Evolutionary conservation across 2,888 invertebrate genomes (phyloP).

Genomic region (Iphiclides podalirius): DNA sequence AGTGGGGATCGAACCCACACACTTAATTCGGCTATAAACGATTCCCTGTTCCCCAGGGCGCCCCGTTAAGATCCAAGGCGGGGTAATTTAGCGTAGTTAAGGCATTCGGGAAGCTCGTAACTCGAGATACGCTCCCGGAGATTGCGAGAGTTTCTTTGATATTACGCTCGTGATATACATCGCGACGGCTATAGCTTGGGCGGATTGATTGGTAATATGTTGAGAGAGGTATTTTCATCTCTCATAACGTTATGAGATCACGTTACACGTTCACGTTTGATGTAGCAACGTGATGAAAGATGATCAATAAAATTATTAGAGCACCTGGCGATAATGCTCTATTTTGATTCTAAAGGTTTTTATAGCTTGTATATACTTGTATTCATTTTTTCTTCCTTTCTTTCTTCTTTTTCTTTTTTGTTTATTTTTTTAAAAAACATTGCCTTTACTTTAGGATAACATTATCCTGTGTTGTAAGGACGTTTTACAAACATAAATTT

Average conservation of each 20-base stretch:
- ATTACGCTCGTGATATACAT: neutral
- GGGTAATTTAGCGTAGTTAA: conserved; percentile 3
- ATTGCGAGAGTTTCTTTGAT: conserved; percentile 2
- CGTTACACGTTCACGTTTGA: neutral
- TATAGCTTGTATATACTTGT: no score
- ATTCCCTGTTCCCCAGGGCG: neutral
- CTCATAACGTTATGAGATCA: neutral
- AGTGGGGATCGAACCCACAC: no score
- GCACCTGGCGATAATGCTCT: neutral
- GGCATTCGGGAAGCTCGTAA: conserved; percentile 8
- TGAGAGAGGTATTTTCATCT: neutral
- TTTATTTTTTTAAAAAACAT: no score
- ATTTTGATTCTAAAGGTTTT: no score
- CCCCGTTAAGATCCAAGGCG: conserved; percentile 11
- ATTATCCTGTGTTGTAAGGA: no score
- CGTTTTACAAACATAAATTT: no score
- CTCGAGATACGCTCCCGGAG: neutral
- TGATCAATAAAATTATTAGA: neutral
- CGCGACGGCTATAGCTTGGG: neutral
- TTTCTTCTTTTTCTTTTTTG: no score
- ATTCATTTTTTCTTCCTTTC: no score
- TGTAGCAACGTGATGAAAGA: neutral
- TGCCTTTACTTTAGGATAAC: no score
- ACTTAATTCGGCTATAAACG: neutral
- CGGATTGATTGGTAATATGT: conserved; percentile 1